Evolutionary conservation across 2,113 vertebrate species (phyloP).

Genomic region (Microtus oregoni): DNA sequence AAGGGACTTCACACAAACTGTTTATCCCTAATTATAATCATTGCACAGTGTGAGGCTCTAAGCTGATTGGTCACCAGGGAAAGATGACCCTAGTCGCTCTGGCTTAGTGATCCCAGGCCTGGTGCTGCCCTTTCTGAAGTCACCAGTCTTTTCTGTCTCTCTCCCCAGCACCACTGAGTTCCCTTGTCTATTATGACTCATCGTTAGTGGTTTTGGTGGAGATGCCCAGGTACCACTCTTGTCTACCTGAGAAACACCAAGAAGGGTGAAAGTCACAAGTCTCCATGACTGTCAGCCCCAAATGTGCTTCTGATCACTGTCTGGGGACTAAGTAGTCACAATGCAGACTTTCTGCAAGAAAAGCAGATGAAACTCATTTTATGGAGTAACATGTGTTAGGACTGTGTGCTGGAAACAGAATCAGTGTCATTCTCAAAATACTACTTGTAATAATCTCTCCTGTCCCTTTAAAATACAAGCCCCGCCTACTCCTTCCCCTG

Average conservation of each 20-base stretch:
- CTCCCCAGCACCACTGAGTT: background rate
- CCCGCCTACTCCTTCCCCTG: too few species aligned
- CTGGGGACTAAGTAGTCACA: background rate
- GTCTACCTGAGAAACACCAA: background rate
- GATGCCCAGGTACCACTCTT: background rate
- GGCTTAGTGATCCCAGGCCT: background rate
- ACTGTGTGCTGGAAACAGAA: accelerated
- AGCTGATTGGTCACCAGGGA: background rate
- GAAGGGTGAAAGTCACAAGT: background rate
- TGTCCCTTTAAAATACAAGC: too few species aligned
- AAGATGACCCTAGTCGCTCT: background rate
- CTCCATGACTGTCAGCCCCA: background rate
- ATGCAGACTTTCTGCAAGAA: background rate
- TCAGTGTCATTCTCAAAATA: background rate
- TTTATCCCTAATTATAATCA: background rate
- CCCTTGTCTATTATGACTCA: background rate
- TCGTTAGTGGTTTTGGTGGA: background rate
- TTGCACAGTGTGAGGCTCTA: background rate
- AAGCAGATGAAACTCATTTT: background rate
- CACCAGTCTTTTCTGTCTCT: background rate
- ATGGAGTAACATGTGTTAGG: background rate
- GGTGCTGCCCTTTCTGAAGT: background rate
- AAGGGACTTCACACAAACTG: background rate
- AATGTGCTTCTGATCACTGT: background rate
- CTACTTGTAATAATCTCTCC: too few species aligned